Conservation (phyloP, 2,888 invertebrate species). For the Cremastinae sp. region DNA sequence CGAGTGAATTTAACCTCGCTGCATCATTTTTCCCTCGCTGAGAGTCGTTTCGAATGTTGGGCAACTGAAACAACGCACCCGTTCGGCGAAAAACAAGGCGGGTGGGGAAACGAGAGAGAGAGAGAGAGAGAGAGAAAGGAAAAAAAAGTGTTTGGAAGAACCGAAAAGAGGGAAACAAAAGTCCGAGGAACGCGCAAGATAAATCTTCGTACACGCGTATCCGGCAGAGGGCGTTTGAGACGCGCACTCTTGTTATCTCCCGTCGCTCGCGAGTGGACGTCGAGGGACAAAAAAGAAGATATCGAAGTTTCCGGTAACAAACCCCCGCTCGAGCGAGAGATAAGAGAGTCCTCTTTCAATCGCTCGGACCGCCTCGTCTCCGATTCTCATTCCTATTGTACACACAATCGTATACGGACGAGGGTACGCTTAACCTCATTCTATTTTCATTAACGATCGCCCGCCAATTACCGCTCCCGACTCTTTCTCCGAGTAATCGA, state of each 20-base stretch:
- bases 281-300: conserved; percentile 68
- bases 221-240: conserved; percentile 20
- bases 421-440: conserved; percentile 19
- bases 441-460: conserved; percentile 21
- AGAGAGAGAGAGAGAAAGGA: conserved; percentile 8
- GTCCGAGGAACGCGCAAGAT: conserved; percentile 22
- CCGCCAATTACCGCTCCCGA: not conserved
- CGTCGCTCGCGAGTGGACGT: conserved; percentile 51
- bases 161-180: conserved; percentile 34
- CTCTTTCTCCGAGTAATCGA: not conserved
- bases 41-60: conserved; percentile 26
- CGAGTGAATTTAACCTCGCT: conserved; percentile 24
- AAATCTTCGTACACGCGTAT: conserved; percentile 36
- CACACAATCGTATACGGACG: not conserved
- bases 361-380: conserved; percentile 40
- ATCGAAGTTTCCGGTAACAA: conserved; percentile 71
- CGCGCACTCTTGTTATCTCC: conserved; percentile 46
- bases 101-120: not conserved
- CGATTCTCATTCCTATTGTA: conserved; percentile 11
- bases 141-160: not conserved
- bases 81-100: conserved; percentile 11
- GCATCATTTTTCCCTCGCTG: conserved; percentile 30
- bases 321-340: conserved; percentile 63
- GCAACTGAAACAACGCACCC: conserved; percentile 2
- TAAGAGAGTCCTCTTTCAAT: conserved; percentile 57